Evolutionary conservation across 2,797 vertebrate genomes (phyloP).

Genomic region (Propithecus perrieri): DNA sequence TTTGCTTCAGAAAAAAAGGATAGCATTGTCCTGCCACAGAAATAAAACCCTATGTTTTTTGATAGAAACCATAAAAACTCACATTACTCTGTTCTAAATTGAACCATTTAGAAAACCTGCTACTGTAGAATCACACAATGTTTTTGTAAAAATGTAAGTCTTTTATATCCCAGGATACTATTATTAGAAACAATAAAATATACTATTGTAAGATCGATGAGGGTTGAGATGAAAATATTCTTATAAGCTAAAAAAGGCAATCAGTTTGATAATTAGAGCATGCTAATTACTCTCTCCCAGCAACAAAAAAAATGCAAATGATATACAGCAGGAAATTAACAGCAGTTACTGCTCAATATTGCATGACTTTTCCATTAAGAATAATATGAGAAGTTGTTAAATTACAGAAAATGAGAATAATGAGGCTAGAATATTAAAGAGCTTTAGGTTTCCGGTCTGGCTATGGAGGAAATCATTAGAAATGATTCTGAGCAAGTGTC

Average conservation of each 20-base stretch:
- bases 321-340: constrained; percentile 89
- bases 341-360: constrained; percentile 91
- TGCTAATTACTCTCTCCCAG: constrained; percentile 88
- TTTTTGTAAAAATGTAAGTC: constrained; percentile 76
- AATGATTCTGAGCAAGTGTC: constrained; percentile 66
- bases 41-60: constrained; percentile 68
- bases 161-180: constrained; percentile 72
- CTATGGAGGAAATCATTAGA: constrained; percentile 74
- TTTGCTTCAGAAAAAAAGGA: constrained; percentile 64
- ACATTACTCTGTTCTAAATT: constrained; percentile 77
- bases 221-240: constrained; percentile 82
- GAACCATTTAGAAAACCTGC: constrained; percentile 76
- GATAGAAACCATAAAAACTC: constrained; percentile 79
- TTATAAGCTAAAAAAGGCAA: constrained; percentile 86
- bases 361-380: constrained; percentile 91
- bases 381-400: constrained; percentile 89
- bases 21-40: constrained; percentile 53
- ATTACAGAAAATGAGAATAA: constrained; percentile 89
- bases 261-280: constrained; percentile 87
- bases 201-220: constrained; percentile 82
- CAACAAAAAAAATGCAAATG: constrained; percentile 87
- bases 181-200: constrained; percentile 82
- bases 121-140: constrained; percentile 70
- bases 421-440: constrained; percentile 85
- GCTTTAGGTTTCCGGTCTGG: constrained; percentile 75